A percentile compares a stretch with the other conserved stretches of the same genome.
phyloP scores from a whole-genome alignment of 2,797 vertebrate genomes.

The Poeciliopsis infans region DNA sequence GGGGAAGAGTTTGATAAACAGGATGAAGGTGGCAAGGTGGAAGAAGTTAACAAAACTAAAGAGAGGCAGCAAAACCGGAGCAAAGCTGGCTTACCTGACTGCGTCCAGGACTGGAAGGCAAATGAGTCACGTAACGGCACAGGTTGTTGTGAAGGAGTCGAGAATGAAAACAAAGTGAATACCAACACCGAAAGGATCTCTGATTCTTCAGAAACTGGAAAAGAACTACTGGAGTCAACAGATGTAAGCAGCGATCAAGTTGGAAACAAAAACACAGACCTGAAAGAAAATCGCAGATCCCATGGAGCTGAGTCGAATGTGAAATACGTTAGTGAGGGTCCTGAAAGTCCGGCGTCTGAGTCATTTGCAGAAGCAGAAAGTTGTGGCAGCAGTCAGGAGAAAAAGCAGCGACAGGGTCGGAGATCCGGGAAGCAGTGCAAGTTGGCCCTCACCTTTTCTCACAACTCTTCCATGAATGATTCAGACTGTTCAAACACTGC shows the following conservation, averaged over 20 bases:
- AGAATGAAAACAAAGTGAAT: slow-evolving; percentile 13
- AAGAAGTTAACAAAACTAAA: slow-evolving; percentile 32
- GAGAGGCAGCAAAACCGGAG: slow-evolving; percentile 32
- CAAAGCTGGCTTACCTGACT: slow-evolving; percentile 73
- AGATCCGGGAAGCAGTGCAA: slow-evolving; percentile 82
- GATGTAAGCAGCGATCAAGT: slow-evolving; percentile 10
- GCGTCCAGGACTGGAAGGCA: slow-evolving; percentile 71
- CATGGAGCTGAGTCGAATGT: slow-evolving; percentile 19
- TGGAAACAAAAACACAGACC: slow-evolving; percentile 7
- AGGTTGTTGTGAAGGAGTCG: slow-evolving; percentile 10
- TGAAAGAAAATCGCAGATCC: not conserved
- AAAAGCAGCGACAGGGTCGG: slow-evolving; percentile 77
- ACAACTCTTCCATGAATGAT: slow-evolving; percentile 56
- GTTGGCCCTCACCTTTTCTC: slow-evolving; percentile 87
- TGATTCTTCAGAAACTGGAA: not conserved
- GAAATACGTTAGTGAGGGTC: slow-evolving; percentile 23
- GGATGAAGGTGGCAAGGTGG: slow-evolving; percentile 8
- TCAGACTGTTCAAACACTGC: slow-evolving; percentile 27
- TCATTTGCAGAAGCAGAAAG: slow-evolving; percentile 49
- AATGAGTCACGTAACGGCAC: slow-evolving; percentile 25
- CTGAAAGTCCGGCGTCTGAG: slow-evolving; percentile 47
- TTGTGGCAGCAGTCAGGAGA: slow-evolving; percentile 68
- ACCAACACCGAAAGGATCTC: not conserved
- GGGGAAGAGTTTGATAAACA: slow-evolving; percentile 31
- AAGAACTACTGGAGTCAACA: slow-evolving; percentile 14